Evolutionary conservation across 2,113 vertebrate genomes (phyloP).

Genomic region (Ursus arctos): DNA sequence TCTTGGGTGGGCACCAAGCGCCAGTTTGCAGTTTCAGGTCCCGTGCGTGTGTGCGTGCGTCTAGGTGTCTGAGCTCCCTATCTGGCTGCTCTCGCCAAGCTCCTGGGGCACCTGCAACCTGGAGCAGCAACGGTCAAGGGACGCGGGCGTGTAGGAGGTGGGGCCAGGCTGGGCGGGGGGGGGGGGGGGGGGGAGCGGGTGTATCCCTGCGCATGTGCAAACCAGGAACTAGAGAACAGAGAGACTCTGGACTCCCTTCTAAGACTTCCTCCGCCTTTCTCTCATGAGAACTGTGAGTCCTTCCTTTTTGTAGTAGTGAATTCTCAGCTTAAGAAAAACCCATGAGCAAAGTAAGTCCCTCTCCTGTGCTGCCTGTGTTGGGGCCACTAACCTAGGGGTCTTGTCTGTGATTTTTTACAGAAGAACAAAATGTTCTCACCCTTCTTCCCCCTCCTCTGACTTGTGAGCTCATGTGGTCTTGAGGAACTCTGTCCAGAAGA

Average conservation of each 20-base stretch:
- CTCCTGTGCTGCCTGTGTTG: fast-evolving
- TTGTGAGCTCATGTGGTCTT: not conserved
- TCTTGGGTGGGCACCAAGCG: not conserved
- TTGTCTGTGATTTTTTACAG: not conserved
- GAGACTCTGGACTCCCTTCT: not conserved
- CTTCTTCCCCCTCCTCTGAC: not conserved
- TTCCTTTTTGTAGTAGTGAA: not conserved
- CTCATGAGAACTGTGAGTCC: not conserved
- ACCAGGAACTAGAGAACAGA: not conserved
- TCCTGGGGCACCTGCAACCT: not conserved
- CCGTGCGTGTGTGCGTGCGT: not conserved
- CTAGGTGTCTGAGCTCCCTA: not conserved
- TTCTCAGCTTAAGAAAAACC: not conserved
- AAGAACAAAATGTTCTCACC: fast-evolving
- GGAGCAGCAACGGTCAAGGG: not conserved
- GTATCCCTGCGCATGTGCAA: fast-evolving
- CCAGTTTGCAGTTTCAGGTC: not conserved
- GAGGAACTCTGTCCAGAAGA: not conserved
- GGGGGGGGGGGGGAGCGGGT: too few relatives aligned
- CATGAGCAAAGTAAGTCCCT: fast-evolving
- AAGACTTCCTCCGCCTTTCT: not conserved
- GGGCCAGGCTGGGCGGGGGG: not conserved
- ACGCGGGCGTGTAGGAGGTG: not conserved
- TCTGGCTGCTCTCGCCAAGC: not conserved
- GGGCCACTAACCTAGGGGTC: not conserved